phyloP scores from a whole-genome alignment of 92 coral and sea anemone species.

The Porites evermanni region DNA sequence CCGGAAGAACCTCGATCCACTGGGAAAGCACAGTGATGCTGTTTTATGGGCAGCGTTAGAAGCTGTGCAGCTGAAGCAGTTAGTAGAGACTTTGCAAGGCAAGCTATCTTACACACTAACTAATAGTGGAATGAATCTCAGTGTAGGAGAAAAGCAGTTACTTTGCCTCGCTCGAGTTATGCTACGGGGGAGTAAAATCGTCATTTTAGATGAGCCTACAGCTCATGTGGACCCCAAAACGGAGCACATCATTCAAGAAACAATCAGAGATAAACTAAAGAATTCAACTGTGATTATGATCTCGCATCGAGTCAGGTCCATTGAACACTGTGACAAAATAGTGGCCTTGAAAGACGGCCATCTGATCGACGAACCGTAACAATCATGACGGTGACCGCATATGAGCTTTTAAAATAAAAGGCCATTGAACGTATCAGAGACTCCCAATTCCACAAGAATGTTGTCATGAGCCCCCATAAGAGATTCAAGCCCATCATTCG shows the following conservation, averaged over 20 bases:
- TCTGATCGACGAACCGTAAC: neutral
- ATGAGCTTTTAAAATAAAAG: neutral
- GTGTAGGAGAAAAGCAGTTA: constrained; percentile 46
- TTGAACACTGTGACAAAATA: constrained; percentile 46
- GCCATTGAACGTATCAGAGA: neutral
- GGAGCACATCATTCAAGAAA: constrained; percentile 47
- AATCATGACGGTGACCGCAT: no score
- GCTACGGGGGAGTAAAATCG: constrained; percentile 18
- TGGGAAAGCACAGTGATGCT: constrained; percentile 30
- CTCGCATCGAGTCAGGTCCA: constrained; percentile 28
- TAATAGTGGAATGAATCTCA: constrained; percentile 30
- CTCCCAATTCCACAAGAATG: no score
- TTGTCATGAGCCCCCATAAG: no score
- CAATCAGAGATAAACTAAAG: constrained; percentile 42
- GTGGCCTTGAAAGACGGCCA: constrained; percentile 29
- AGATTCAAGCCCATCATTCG: no score
- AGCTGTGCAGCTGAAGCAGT: constrained; percentile 24
- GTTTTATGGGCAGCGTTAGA: constrained; percentile 37
- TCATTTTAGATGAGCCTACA: constrained; percentile 46
- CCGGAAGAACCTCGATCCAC: constrained; percentile 43
- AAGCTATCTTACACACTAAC: constrained; percentile 21
- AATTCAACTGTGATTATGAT: constrained; percentile 37
- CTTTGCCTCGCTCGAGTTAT: constrained; percentile 47
- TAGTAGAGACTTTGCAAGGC: constrained; percentile 28
- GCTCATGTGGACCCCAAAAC: constrained; percentile 49